phyloP scores from a whole-genome alignment of 2,113 vertebrate species.

The Eublepharis macularius region DNA sequence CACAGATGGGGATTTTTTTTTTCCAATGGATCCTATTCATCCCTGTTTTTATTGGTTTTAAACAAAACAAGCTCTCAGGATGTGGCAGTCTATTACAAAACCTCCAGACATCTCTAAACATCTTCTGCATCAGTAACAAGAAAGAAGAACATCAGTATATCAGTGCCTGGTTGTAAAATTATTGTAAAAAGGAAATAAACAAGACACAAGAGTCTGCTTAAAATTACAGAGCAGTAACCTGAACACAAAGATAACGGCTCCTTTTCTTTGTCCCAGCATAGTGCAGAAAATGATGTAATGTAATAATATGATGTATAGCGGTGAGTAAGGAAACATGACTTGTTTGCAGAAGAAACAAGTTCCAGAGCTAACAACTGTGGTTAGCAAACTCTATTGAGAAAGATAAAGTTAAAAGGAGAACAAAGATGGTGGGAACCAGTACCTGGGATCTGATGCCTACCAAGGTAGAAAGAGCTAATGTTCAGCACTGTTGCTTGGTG shows the following conservation, averaged over 20 bases:
- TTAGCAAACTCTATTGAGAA: conserved; percentile 6
- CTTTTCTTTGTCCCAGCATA: background rate
- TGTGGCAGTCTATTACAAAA: background rate
- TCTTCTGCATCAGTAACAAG: background rate
- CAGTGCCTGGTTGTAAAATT: conserved; percentile 11
- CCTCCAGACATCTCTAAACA: background rate
- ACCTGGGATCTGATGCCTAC: background rate
- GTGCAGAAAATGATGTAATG: background rate
- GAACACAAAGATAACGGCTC: conserved; percentile 9
- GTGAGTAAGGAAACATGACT: conserved; percentile 9
- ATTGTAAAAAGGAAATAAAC: conserved; percentile 23
- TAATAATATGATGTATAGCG: background rate
- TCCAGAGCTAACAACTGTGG: background rate
- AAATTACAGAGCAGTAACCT: conserved; percentile 34
- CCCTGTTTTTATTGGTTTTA: background rate
- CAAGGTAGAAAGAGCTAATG: background rate
- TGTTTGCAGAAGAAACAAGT: conserved; percentile 24
- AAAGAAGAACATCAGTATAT: conserved; percentile 16
- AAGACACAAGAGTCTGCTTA: conserved; percentile 1
- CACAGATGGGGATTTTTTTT: background rate
- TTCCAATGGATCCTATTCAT: background rate
- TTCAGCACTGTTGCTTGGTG: background rate
- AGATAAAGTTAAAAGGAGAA: conserved; percentile 33
- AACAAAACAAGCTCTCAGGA: background rate
- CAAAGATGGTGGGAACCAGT: background rate